These are phyloP conservation scores for Condylura cristata DNA, from an alignment of 2,113 vertebrate species.

Conservation along the genomic window DNA sequence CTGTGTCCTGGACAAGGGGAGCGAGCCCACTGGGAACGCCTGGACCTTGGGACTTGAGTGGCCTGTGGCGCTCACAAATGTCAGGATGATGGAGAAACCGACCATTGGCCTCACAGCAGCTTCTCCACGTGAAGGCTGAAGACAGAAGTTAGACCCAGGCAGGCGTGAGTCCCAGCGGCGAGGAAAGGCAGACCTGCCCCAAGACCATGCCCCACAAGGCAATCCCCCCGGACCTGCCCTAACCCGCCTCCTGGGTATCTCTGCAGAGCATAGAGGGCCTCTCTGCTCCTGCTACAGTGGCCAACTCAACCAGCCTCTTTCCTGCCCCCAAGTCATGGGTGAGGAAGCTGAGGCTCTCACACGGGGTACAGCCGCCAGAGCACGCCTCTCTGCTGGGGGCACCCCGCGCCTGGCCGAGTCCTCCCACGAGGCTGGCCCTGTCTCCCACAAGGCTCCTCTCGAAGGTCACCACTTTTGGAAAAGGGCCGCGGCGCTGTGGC, in stretches of 20 bases:
- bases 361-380: too few species aligned
- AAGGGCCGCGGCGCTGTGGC: too few species aligned
- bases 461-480: background rate
- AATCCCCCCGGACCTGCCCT: fast-evolving
- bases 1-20: background rate
- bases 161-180: background rate
- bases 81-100: too few species aligned
- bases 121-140: background rate
- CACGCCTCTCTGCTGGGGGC: background rate
- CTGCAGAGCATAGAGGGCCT: fast-evolving
- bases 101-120: background rate
- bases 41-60: background rate
- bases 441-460: background rate
- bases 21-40: background rate
- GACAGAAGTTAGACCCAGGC: background rate
- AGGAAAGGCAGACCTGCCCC: background rate
- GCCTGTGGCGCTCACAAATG: background rate
- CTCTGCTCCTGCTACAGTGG: fast-evolving
- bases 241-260: fast-evolving
- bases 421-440: background rate
- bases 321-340: too few species aligned
- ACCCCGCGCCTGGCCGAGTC: background rate
- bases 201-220: background rate
- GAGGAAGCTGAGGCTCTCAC: too few species aligned
- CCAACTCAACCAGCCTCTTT: background rate